Conservation (phyloP, 2,113 vertebrate genomes). For the Lathamus discolor region DNA sequence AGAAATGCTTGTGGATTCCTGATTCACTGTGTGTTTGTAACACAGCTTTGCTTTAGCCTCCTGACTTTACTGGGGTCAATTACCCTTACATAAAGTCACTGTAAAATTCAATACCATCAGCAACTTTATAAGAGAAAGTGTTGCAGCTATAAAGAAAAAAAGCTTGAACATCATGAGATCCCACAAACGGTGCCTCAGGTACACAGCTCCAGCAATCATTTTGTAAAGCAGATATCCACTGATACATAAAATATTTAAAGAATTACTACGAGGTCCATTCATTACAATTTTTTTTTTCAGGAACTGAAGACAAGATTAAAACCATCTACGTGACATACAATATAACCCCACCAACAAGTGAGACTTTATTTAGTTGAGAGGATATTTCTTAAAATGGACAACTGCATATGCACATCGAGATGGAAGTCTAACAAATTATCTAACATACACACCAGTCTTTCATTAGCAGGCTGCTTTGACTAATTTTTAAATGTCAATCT, state of each 20-base stretch:
- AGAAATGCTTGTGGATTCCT: not conserved
- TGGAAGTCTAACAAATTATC: not conserved
- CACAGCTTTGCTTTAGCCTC: not conserved
- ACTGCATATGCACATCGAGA: not conserved
- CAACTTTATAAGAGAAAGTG: not conserved
- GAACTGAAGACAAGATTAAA: not conserved
- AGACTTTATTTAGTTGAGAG: not conserved
- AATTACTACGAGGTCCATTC: not conserved
- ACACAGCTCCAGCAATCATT: not conserved
- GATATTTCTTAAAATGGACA: not conserved
- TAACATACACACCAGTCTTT: not conserved
- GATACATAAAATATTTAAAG: not conserved
- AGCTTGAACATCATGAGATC: not conserved
- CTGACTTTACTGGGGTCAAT: not conserved
- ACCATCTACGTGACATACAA: not conserved
- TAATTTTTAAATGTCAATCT: not conserved
- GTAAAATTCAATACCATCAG: not conserved
- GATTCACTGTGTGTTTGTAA: fast-evolving
- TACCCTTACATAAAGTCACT: not conserved
- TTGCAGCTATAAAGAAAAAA: not conserved
- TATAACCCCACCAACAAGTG: no score
- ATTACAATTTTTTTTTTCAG: not conserved
- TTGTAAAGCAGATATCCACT: not conserved
- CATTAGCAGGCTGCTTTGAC: not conserved
- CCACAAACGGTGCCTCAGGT: not conserved